Conservation (phyloP, 1,140 invertebrate species). For the Adelges cooleyi region DNA sequence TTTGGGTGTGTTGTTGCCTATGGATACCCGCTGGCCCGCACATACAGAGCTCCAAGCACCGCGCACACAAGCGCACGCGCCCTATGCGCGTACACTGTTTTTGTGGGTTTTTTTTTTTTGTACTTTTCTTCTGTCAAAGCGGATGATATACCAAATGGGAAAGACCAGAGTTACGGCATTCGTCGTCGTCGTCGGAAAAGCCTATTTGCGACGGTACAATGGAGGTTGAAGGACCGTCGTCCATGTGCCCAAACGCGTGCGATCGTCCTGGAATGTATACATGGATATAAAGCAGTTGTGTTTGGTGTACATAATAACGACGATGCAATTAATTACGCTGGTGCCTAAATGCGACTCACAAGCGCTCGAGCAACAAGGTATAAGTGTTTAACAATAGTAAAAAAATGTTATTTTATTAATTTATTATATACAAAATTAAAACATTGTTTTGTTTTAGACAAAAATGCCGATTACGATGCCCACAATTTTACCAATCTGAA, state of each 20-base stretch:
- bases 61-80: background rate
- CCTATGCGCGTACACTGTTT: background rate
- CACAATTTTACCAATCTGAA: constrained; percentile 46
- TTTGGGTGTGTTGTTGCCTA: constrained; percentile 21
- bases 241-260: background rate
- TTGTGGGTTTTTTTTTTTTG: background rate
- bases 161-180: too few species aligned
- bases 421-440: too few species aligned
- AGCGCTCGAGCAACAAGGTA: too few species aligned
- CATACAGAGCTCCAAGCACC: background rate
- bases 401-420: too few species aligned
- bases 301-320: background rate
- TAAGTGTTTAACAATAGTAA: too few species aligned
- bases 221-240: background rate
- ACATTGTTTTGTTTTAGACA: too few species aligned
- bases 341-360: too few species aligned
- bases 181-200: background rate
- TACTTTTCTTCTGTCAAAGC: background rate
- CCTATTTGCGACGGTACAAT: background rate
- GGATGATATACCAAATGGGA: background rate
- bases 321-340: constrained; percentile 30
- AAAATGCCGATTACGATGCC: too few species aligned
- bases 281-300: constrained; percentile 14
- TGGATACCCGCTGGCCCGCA: background rate
- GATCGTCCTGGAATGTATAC: constrained; percentile 16